Evolutionary conservation across 1,140 invertebrate species (phyloP).

Genomic region (Dendrolimus punctatus): DNA sequence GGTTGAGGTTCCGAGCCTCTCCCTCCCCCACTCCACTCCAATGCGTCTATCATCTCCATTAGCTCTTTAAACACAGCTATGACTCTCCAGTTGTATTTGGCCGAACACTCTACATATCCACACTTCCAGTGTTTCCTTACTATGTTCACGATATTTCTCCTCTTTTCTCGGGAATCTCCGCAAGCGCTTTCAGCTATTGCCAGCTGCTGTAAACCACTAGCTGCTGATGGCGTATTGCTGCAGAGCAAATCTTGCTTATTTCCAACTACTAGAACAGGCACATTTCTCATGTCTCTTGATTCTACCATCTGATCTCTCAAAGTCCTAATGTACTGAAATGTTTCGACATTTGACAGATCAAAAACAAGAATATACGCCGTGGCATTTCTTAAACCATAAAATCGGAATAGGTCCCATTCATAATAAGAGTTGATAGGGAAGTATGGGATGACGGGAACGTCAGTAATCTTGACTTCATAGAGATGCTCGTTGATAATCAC

Average conservation of each 20-base stretch:
- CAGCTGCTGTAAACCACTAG: conserved; percentile 59
- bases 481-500: conserved; percentile 89
- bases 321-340: conserved; percentile 83
- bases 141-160: conserved; percentile 87
- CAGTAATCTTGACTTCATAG: conserved; percentile 90
- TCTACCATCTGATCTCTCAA: conserved; percentile 94
- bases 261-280: conserved; percentile 92
- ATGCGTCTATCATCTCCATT: conserved; percentile 74
- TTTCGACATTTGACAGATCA: conserved; percentile 92
- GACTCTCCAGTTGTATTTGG: conserved; percentile 82
- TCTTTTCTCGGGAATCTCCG: conserved; percentile 61
- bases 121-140: conserved; percentile 97
- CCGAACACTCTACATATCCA: conserved; percentile 94
- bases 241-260: conserved; percentile 92
- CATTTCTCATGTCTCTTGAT: conserved; percentile 91
- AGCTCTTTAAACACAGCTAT: conserved; percentile 76
- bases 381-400: conserved; percentile 88
- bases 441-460: conserved; percentile 88
- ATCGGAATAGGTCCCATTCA: conserved; percentile 90
- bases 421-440: conserved; percentile 87
- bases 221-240: conserved; percentile 55
- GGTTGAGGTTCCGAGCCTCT: conserved; percentile 42
- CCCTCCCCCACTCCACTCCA: conserved; percentile 66
- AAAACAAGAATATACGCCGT: conserved; percentile 94
- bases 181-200: conserved; percentile 58